Evolutionary conservation across 2,888 invertebrate species (phyloP), one percentile per base, ranked within the genome.

Genomic region (Trichopria drosophilae): DNA sequence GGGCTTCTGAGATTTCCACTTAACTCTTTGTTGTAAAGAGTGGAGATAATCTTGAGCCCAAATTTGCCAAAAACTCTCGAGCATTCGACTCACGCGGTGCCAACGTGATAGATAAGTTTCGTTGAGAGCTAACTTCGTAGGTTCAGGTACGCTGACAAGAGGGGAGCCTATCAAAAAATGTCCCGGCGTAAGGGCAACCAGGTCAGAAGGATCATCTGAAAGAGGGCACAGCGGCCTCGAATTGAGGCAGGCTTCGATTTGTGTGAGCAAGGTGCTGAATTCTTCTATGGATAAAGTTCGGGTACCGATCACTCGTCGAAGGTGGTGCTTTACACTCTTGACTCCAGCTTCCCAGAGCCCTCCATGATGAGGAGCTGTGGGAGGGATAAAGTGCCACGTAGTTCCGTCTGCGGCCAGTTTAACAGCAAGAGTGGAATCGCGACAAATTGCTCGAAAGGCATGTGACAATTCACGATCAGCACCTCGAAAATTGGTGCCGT

Each of bases 401-500:
- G 62, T 58, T 10, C 53, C 52, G 12, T 53, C 31, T 6, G 28
- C 26, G 2, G 45, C 41, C n/a, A 23, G 6, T 9, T 16, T 15
- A 4, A 9, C 41, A 9, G 5, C 16, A 6, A 41, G 6, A 6
- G 6, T 6, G 32, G 32, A 15, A 32, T 32, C 32, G 32, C 18
- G 18, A 2, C n/a, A 3, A 0, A 28, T 7, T 1, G 15, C 2
- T 2, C 5, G 23, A 6, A 32, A 12, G 4, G 34, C 43, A 1
- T 26, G n/a, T 24, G 46, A 44, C 6, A 65, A 29, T 34, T 59
- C 57, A 6, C 49, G 51, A 13, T 52, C 44, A 10, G 67, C 66
- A n/a, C 64, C 65, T 2, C 59, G 42, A 42, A 69, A 69, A 37
- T 59, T 68, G 6, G 61, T 63, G 3, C 67, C 66, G 32, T 60